Percentiles rank a stretch among this genome's conserved stretches.
These are phyloP conservation scores for Caenorhabditis japonica DNA, from an alignment of 2,888 invertebrate species.

Conservation along the genomic window DNA sequence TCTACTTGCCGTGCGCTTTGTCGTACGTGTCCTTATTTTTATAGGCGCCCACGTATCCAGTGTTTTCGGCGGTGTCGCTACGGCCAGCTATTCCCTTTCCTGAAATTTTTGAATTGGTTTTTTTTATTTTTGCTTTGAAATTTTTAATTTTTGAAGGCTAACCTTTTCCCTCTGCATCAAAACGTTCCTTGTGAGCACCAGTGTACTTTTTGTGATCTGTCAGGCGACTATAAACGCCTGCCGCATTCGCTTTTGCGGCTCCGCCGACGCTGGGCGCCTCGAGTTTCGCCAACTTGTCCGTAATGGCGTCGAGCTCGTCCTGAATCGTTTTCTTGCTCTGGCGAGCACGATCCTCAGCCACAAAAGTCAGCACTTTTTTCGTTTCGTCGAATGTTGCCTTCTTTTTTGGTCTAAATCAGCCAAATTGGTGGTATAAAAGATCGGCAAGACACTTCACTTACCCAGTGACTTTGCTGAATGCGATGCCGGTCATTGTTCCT, in stretches of 20 bases:
- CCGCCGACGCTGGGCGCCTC: constrained; percentile 72
- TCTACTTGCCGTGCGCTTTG: constrained; percentile 69
- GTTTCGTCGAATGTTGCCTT: constrained; percentile 77
- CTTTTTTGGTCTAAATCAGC: constrained; percentile 76
- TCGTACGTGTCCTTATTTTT: constrained; percentile 78
- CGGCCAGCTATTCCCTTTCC: constrained; percentile 77
- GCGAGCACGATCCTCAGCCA: constrained; percentile 73
- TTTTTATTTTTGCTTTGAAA: not conserved
- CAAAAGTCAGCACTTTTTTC: constrained; percentile 70
- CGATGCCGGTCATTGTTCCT: constrained; percentile 77
- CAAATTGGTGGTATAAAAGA: not conserved
- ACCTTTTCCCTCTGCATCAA: constrained; percentile 76
- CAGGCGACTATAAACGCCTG: constrained; percentile 75
- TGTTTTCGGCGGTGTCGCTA: constrained; percentile 66
- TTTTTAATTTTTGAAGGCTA: not conserved
- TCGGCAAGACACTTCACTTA: constrained; percentile 12
- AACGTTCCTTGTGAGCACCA: constrained; percentile 77
- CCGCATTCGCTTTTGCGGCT: constrained; percentile 71
- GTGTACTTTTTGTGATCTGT: constrained; percentile 77
- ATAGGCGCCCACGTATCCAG: constrained; percentile 77
- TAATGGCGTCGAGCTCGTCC: constrained; percentile 75
- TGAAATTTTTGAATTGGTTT: constrained; percentile 9
- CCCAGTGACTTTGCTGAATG: constrained; percentile 77
- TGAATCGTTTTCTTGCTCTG: constrained; percentile 73
- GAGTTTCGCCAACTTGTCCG: constrained; percentile 70